Evolutionary conservation across 2,888 invertebrate genomes (phyloP).

Genomic region (Tubulanus polymorphus): DNA sequence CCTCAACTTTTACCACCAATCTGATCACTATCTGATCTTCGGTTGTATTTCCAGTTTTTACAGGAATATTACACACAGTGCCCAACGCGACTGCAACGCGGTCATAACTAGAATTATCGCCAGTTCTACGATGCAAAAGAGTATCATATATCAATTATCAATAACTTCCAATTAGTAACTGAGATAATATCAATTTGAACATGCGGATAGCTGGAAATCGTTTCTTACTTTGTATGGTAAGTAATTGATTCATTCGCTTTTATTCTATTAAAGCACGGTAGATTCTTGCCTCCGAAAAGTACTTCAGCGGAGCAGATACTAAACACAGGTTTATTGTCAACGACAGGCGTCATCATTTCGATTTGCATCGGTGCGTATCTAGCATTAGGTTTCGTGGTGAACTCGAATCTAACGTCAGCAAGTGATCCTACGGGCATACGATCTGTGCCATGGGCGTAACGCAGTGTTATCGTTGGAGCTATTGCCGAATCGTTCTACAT

Average conservation of each 20-base stretch:
- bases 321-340: constrained; percentile 20
- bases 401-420: constrained; percentile 24
- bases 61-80: constrained; percentile 25
- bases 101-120: no score
- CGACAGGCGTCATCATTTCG: neutral
- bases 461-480: constrained; percentile 23
- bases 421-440: constrained; percentile 23
- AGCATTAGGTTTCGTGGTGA: constrained; percentile 25
- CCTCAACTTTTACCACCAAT: constrained; percentile 22
- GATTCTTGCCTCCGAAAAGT: constrained; percentile 33
- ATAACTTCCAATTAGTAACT: no score
- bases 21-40: constrained; percentile 26
- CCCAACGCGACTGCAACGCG: constrained; percentile 24
- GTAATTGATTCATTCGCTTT: neutral
- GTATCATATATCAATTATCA: no score
- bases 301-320: constrained; percentile 35
- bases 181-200: no score
- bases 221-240: neutral
- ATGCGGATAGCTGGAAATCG: no score
- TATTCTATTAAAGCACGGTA: constrained; percentile 35
- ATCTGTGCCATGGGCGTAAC: constrained; percentile 16
- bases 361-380: constrained; percentile 27
- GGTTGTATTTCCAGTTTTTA: constrained; percentile 7
- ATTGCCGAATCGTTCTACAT: neutral
- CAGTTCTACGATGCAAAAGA: no score